These are phyloP conservation scores for Xiphophorus hellerii DNA, from an alignment of 2,113 vertebrate species.

Conservation along the genomic window DNA sequence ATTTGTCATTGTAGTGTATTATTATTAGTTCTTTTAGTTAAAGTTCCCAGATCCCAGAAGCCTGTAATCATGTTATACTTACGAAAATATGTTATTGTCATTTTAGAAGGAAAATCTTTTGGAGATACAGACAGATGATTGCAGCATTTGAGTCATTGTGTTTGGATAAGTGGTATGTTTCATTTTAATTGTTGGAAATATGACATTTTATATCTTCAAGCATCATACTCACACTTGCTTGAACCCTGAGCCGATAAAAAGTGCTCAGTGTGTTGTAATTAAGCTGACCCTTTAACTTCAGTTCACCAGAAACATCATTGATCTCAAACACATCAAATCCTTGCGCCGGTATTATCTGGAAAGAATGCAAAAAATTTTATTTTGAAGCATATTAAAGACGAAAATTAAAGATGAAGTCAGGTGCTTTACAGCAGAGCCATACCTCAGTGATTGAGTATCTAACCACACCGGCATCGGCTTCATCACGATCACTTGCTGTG, in stretches of 20 bases:
- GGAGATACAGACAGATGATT: no score
- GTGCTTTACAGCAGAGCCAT: constrained; percentile 8
- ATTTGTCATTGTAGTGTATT: no score
- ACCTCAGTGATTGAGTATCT: constrained; percentile 70
- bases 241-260: constrained; percentile 82
- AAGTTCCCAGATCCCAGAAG: background rate
- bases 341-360: constrained; percentile 77
- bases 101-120: no score
- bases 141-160: no score
- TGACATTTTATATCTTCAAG: background rate
- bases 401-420: background rate
- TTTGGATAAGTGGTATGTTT: no score
- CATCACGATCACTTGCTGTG: constrained; percentile 54
- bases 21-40: background rate
- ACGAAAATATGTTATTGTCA: no score
- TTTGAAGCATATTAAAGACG: constrained; percentile 12
- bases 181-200: background rate
- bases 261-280: constrained; percentile 80
- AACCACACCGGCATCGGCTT: background rate
- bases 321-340: constrained; percentile 73
- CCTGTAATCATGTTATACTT: background rate
- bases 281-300: constrained; percentile 71
- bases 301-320: constrained; percentile 48
- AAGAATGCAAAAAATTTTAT: background rate
- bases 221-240: constrained; percentile 74